Base-by-base conservation (phyloP, 2,888 invertebrate genomes). In the Palloptera scutellata region DNA sequence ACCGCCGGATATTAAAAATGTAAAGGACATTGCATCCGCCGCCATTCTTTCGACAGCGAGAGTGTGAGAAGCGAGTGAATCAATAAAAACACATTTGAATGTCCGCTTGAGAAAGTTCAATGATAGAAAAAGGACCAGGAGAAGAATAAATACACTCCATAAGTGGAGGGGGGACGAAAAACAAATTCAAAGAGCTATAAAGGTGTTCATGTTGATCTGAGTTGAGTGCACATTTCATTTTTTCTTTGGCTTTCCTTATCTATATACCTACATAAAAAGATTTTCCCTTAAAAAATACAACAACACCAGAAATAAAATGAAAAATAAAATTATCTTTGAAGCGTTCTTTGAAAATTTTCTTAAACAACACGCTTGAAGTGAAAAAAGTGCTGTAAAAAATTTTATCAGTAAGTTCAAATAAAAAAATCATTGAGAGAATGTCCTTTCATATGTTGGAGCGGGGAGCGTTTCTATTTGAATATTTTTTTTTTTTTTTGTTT, bases 1-100 rank as follows among this genome's bases (percentile, higher is more conserved):
- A 82, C 83, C 82, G 81, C 81, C 81, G 83, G 81, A 81, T 82
- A 81, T 81, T 82, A 73, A 74, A 79, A 81, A 77, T 75, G 75
- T 76, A 78, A 76, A 78, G 79, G 80, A 81, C 78, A 79, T 79
- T 74, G 77, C 73, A 73, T 73, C 72, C 73, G 72, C 66, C 72
- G 30, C 30, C 30, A 30, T 30, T 30, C 30, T 2, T 30, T 30
- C 30, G 63, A 66, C 67, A 67, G 60, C 66, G 62, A 64, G 52
- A 65, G 55, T 43, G 8, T 11, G 52, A 55, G n/a, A 65, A 48
- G 15, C 41, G 19, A 58, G 17, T 12, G 68, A 72, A 72, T 74
- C 72, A 73, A 73, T 75, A 73, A 72, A 73, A 75, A 70, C 70
- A 68, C 67, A 74, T 74, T 73, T 74, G 73, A 75, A 75, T 75